Evolutionary conservation across 2,113 vertebrate genomes (phyloP).

Genomic region (Chionis minor): DNA sequence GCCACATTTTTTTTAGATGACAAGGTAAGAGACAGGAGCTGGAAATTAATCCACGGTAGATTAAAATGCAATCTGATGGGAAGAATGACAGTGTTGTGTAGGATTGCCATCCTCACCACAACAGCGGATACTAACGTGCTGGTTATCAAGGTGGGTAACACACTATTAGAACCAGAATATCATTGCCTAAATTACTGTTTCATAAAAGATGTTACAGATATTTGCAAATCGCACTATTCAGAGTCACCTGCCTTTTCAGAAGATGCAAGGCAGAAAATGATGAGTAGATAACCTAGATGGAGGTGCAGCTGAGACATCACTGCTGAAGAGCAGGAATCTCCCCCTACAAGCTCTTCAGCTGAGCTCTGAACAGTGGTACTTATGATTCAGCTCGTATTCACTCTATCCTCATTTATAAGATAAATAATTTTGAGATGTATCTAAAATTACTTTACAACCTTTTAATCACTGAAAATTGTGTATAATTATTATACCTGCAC

Average conservation of each 20-base stretch:
- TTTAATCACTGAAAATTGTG: constrained; percentile 80
- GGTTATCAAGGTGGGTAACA: not conserved
- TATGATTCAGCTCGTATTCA: constrained; percentile 54
- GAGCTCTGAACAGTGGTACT: constrained; percentile 10
- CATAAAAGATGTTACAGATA: not conserved
- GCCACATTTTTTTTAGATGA: not conserved
- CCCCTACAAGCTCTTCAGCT: not conserved
- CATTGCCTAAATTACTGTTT: not conserved
- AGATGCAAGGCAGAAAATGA: constrained; percentile 15
- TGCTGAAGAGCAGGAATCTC: not conserved
- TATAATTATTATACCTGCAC: constrained; percentile 80
- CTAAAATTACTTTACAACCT: constrained; percentile 80
- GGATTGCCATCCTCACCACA: not conserved
- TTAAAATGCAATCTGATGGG: not conserved
- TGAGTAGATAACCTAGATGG: not conserved
- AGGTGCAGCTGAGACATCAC: not conserved
- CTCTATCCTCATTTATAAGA: constrained; percentile 74
- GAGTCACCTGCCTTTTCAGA: not conserved
- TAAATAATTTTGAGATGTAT: constrained; percentile 79
- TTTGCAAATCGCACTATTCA: not conserved
- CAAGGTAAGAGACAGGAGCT: not conserved
- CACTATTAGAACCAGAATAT: not conserved
- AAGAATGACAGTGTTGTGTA: not conserved
- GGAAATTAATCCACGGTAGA: not conserved
- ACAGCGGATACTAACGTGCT: not conserved